Evolutionary conservation across 1,140 invertebrate genomes (phyloP), one percentile per base, ranked within the genome.

Genomic region (Drosophila gunungcola): DNA sequence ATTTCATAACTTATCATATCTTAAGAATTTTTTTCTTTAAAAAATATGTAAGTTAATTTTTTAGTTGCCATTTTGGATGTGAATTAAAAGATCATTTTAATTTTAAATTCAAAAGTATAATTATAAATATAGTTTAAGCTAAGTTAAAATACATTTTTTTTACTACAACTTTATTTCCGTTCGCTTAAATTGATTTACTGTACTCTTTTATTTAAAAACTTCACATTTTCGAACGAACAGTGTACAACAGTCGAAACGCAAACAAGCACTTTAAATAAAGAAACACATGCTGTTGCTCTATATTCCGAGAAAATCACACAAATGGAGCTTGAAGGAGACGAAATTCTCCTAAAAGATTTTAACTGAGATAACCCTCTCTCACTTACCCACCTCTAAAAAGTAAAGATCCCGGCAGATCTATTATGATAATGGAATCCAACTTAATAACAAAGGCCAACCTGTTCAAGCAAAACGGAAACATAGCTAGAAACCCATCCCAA

Each of bases 391-490:
- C 45, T 56, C 60, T 48, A 27, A 27, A 62, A 49, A 39, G 51
- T 41, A 54, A 29, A 61, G 51, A 73, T 62, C 57, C 69, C 57
- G 25, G 51, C 46, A 49, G 70, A 67, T 41, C 53, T 52, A 76
- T 76, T 75, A 76, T 53, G 73, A 76, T 76, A 76, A 76, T 76
- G 54, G 48, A 67, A 76, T 58, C 54, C 49, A 52, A 56, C 61
- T 51, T 75, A 75, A 67, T 52, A 67, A 75, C 61, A 75, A 34
- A 78, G 51, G 42, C 43, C 80, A 84, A 84, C 80, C 80, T 83
- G 80, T 83, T 84, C 70, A 38, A 48, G 36, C 48, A 75, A 58
- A 75, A 76, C 53, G 54, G 49, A 67, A 76, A 76, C 36, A 39
- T 36, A 56, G 39, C 51, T 48, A 29, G 34, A 48, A 39, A 67